These are phyloP conservation scores for Oryzaephilus surinamensis DNA, from an alignment of 1,140 invertebrate genomes.

Conservation along the genomic window DNA sequence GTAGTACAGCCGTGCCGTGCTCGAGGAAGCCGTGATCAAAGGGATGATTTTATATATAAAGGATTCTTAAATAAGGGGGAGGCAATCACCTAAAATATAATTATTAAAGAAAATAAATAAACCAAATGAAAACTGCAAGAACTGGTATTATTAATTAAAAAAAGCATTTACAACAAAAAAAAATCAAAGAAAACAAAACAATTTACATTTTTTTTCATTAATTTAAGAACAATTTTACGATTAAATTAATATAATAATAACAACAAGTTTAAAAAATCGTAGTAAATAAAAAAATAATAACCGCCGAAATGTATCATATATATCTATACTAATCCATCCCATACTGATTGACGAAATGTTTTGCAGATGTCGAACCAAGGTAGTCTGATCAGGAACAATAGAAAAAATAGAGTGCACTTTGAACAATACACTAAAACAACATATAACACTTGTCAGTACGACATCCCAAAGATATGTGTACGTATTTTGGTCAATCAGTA, in stretches of 20 bases:
- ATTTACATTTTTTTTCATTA: slow-evolving; percentile 57
- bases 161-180: slow-evolving; percentile 57
- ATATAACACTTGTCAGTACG: slow-evolving; percentile 30
- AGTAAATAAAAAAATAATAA: slow-evolving; percentile 13
- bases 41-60: slow-evolving; percentile 3
- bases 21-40: slow-evolving; percentile 12
- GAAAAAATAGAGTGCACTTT: slow-evolving; percentile 34
- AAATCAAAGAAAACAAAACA: slow-evolving; percentile 56
- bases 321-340: too few relatives aligned
- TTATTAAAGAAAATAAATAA: slow-evolving; percentile 36
- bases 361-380: slow-evolving; percentile 14
- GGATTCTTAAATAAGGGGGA: slow-evolving; percentile 2
- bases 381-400: slow-evolving; percentile 31
- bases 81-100: slow-evolving; percentile 8
- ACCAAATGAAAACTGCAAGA: slow-evolving; percentile 51
- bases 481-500: too few relatives aligned
- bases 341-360: too few relatives aligned
- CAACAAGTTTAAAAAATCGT: slow-evolving; percentile 39
- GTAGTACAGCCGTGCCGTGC: slow-evolving; percentile 26
- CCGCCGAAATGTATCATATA: too few relatives aligned
- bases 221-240: slow-evolving; percentile 58
- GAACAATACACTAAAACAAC: slow-evolving; percentile 26
- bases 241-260: slow-evolving; percentile 51
- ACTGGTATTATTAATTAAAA: slow-evolving; percentile 56
- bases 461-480: slow-evolving; percentile 18